Base-by-base conservation (phyloP, 2,888 invertebrate genomes). In the Eledona agricola region DNA sequence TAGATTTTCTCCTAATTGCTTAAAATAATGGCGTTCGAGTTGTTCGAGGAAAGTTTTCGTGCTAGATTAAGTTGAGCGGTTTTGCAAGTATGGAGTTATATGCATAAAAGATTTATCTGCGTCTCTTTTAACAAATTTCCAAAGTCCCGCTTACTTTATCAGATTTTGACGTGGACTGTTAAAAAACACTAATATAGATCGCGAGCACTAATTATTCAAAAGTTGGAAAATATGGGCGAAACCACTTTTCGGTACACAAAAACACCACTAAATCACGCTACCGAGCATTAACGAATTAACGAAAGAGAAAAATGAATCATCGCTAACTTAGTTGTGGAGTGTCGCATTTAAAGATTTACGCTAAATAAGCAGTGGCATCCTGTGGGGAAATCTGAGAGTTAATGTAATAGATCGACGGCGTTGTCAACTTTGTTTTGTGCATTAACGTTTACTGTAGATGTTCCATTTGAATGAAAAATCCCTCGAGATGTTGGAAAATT, bases 371-470 rank as follows among this genome's bases (percentile, higher is more conserved):
- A 58, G 43, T 56, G 23, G 23, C 25, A 40, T 38, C 42, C 57
- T 58, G 52, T 58, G 55, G 59, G 59, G 60, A 63, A 62, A 60
- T 60, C 59, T 60, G 56, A 55, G 57, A 57, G 20, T 51, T 52
- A 61, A 63, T 59, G 59, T 59, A 55, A 64, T 64, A 62, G 57
- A 66, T 64, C 64, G 65, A 59, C 57, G 47, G 51, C 38, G 51
- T 57, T 64, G 55, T 61, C 60, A 59, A 57, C 58, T 62, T 64
- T 57, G 53, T 64, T 63, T 59, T 58, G 51, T 60, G 54, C 61
- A 62, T 62, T 57, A 62, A 59, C 58, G 59, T 60, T 58, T 50
- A 51, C 57, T 52, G 51, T 37, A 23, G 34, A 34, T n/a, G 19
- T 19, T 19, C 19, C 22, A 45, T 34, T 23, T 16, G 52, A 51